Conservation (phyloP, 2,888 invertebrate species). For the Uloborus plumipes region DNA sequence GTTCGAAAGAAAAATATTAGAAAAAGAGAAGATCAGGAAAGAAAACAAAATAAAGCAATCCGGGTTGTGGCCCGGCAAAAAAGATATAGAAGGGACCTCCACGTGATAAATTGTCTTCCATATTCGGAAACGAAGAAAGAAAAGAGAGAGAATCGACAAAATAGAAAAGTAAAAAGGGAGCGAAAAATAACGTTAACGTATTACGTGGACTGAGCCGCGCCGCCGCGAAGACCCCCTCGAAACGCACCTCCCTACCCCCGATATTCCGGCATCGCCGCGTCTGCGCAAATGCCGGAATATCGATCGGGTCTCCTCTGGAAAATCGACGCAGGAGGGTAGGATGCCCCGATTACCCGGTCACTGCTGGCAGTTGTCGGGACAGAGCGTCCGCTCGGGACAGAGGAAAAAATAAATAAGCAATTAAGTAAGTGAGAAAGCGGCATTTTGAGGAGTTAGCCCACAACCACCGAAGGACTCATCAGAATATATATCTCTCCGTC, state of each 20-base stretch:
- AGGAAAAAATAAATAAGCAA: background rate
- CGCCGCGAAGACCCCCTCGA: conserved; percentile 7
- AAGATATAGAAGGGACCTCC: conserved; percentile 27
- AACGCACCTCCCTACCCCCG: conserved; percentile 5
- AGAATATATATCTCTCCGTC: background rate
- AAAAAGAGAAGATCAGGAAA: too few relatives aligned
- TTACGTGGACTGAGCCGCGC: conserved; percentile 42
- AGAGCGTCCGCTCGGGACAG: conserved; percentile 9
- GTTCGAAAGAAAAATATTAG: too few relatives aligned
- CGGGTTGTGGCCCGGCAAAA: conserved; percentile 16
- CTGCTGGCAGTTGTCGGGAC: conserved; percentile 33
- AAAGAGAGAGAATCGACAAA: background rate
- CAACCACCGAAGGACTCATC: conserved; percentile 22
- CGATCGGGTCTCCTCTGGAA: conserved; percentile 32
- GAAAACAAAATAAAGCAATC: conserved; percentile 4
- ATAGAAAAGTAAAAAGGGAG: background rate
- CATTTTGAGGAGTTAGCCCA: background rate
- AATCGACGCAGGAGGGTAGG: conserved; percentile 40
- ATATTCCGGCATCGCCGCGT: background rate
- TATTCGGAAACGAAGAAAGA: conserved; percentile 39
- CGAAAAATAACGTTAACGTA: conserved; percentile 56
- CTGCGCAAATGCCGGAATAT: conserved; percentile 56
- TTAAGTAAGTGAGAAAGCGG: conserved; percentile 12
- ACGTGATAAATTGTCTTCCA: conserved; percentile 63
- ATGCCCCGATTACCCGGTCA: conserved; percentile 49